Evolutionary conservation across 2,888 invertebrate genomes (phyloP).

Genomic region (Andrena chrysosceles): DNA sequence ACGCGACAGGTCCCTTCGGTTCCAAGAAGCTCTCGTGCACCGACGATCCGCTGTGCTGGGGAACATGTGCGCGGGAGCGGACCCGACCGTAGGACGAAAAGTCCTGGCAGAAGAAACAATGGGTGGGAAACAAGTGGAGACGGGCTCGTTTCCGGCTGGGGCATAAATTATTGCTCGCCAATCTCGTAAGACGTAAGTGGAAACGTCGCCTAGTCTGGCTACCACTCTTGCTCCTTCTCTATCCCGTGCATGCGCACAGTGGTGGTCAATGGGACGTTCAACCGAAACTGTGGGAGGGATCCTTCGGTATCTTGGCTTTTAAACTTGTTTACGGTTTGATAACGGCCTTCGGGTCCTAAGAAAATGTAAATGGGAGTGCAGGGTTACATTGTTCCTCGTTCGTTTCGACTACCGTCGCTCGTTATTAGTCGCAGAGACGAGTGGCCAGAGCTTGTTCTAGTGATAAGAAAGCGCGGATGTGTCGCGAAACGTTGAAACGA

Average conservation of each 20-base stretch:
- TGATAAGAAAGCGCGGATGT: neutral
- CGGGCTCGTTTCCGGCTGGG: slow-evolving; percentile 25
- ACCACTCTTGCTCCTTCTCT: neutral
- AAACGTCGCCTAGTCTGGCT: slow-evolving; percentile 1
- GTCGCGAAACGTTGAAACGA: neutral
- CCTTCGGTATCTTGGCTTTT: too few species aligned
- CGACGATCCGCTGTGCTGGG: neutral
- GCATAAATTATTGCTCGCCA: slow-evolving; percentile 19
- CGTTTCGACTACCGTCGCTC: neutral
- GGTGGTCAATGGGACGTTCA: neutral
- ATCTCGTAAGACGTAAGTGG: slow-evolving; percentile 35
- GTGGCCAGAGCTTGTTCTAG: neutral
- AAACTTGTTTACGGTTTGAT: too few species aligned
- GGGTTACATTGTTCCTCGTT: neutral
- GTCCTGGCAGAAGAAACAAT: slow-evolving; percentile 23
- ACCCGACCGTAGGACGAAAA: neutral
- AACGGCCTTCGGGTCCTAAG: too few species aligned
- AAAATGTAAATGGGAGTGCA: too few species aligned
- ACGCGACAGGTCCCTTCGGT: slow-evolving; percentile 19
- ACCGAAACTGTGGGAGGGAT: too few species aligned
- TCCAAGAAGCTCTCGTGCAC: slow-evolving; percentile 15
- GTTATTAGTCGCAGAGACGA: neutral
- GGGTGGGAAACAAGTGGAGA: slow-evolving; percentile 1
- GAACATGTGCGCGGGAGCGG: slow-evolving; percentile 9
- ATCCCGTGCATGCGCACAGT: neutral